Base-by-base conservation (phyloP, 2,113 vertebrate species). In the Mesembrinibis cayennensis region DNA sequence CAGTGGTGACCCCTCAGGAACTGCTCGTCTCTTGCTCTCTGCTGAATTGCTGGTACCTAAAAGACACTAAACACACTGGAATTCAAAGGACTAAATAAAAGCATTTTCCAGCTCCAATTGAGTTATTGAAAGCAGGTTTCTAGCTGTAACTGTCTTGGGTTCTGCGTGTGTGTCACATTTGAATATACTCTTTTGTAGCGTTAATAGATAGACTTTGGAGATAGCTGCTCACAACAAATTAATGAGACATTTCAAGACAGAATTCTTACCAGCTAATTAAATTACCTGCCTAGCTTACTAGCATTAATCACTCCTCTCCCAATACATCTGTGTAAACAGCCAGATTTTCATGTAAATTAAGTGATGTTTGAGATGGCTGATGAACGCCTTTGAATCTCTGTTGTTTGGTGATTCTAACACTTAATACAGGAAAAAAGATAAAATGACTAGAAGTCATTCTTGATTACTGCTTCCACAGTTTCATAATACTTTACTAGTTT, bases 211-310 rank as follows among this genome's bases (percentile, higher is more conserved):
- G 2, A 34, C 38, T 87, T 96, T 32, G 52, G 22, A 72, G 70
- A 72, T 69, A 80, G 77, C 84, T 56, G 27, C 76, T 97, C 80
- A 53, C 59, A 86, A 38, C 61, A 94, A 94, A 80, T 85, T 94
- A 93, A 84, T 74, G 79, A 85, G 91, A 89, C 96, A 63, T 93
- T 96, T 93, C 78, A 69, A 88, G 91, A 88, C 34, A 82, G 80
- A 93, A 83, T 94, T 92, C 83, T 87, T 91, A 81, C 44, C 90
- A 81, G 40, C 61, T 95, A 97, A 97, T 97, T 96, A 96, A 96
- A 95, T 96, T 91, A 95, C 94, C 92, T 89, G 71, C 74, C 84
- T 87, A 91, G 30, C 59, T 96, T 73, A 45, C 65, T n/a, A 65
- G 55, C 66, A 86, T 90, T 96, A 94, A 92, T 96, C 78, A 93